phyloP scores from a whole-genome alignment of 2,113 vertebrate genomes.

The Falcunculus frontatus region DNA sequence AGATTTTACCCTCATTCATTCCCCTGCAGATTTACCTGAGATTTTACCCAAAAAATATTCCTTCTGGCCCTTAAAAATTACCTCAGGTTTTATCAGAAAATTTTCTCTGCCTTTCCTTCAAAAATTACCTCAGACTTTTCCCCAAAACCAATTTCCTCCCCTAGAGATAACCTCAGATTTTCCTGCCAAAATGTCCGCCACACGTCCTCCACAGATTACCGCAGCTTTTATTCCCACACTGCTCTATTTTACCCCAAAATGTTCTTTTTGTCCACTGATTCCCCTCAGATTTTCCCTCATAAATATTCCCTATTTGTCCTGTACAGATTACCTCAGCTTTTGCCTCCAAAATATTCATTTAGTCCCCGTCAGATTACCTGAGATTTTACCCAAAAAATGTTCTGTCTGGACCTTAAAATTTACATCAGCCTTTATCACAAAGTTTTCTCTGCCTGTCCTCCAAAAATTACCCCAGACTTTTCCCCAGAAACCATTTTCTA shows the following conservation, averaged over 20 bases:
- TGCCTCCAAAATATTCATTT: too few relatives aligned
- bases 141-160: not conserved
- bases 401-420: too few relatives aligned
- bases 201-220: not conserved
- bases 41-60: not conserved
- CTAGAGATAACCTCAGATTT: not conserved
- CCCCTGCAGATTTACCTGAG: not conserved
- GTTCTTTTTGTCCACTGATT: not conserved
- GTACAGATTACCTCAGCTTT: not conserved
- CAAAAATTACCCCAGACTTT: not conserved
- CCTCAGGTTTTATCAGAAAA: not conserved
- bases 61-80: not conserved
- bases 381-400: too few relatives aligned
- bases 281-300: not conserved
- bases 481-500: not conserved
- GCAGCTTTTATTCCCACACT: not conserved
- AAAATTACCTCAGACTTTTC: not conserved
- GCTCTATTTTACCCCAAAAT: not conserved
- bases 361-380: too few relatives aligned
- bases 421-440: too few relatives aligned
- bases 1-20: not conserved
- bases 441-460: too few relatives aligned
- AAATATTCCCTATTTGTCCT: not conserved
- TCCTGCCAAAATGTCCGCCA: accelerated
- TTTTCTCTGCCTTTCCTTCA: not conserved